These are phyloP conservation scores for Diadophis punctatus DNA, from an alignment of 2,113 vertebrate genomes.

Conservation along the genomic window DNA sequence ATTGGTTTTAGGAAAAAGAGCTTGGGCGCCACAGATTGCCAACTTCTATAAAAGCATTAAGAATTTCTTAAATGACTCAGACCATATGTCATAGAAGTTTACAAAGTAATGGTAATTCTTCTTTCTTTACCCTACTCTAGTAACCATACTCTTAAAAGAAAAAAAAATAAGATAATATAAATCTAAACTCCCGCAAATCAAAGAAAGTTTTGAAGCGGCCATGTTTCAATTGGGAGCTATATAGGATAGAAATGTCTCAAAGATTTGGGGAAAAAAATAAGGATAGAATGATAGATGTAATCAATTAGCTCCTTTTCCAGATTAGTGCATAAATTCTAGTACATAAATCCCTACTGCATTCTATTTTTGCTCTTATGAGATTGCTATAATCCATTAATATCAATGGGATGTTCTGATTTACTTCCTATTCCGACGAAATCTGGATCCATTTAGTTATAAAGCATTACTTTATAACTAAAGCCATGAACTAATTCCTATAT, in stretches of 20 bases:
- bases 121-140: neutral
- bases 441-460: neutral
- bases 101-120: neutral
- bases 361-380: neutral
- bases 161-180: neutral
- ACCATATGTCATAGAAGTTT: neutral
- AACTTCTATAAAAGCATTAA: neutral
- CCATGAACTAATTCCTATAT: neutral
- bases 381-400: neutral
- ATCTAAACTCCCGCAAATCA: neutral
- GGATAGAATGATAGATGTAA: neutral
- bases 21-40: neutral
- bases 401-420: neutral
- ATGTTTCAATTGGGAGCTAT: neutral
- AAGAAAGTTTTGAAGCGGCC: neutral
- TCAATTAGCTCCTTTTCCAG: neutral
- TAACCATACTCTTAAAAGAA: neutral
- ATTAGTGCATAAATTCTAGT: neutral
- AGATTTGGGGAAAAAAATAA: neutral
- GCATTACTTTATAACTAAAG: slow-evolving; percentile 17
- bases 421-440: neutral
- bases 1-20: neutral
- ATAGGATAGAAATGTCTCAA: neutral
- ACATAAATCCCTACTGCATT: neutral
- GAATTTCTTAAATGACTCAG: neutral